Percentiles rank a stretch among this genome's conserved stretches.
These are phyloP conservation scores for Vanessa cardui DNA, from an alignment of 2,888 invertebrate genomes.

Conservation along the genomic window DNA sequence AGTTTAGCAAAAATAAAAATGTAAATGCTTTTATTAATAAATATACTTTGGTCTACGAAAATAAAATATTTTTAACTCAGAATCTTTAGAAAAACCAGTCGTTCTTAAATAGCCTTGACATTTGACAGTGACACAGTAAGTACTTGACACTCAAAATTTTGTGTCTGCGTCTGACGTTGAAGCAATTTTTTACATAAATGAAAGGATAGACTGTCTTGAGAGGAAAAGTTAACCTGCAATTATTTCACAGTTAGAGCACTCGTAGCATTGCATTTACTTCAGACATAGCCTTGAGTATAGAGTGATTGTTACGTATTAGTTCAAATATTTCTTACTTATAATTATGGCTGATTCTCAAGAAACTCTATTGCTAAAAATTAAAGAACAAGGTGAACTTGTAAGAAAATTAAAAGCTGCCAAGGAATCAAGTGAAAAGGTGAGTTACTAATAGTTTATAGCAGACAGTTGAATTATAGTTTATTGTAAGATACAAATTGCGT, in stretches of 20 bases:
- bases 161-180: background rate
- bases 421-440: conserved; percentile 89
- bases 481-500: conserved; percentile 27
- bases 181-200: conserved; percentile 27
- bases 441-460: conserved; percentile 42
- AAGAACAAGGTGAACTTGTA: conserved; percentile 90
- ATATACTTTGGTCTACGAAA: background rate
- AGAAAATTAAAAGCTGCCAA: conserved; percentile 91
- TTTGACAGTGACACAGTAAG: conserved; percentile 16
- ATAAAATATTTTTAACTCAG: background rate
- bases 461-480: conserved; percentile 1
- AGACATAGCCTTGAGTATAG: conserved; percentile 53
- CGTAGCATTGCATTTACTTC: conserved; percentile 49
- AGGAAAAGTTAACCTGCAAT: conserved; percentile 60
- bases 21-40: too few species aligned
- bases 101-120: conserved; percentile 14
- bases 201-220: conserved; percentile 30
- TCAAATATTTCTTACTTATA: conserved; percentile 25
- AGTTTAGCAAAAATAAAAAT: too few species aligned
- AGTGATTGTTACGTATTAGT: conserved; percentile 21
- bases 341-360: conserved; percentile 70
- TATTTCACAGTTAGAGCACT: conserved; percentile 47
- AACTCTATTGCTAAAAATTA: conserved; percentile 66
- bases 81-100: background rate
- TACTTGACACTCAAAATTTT: conserved; percentile 2